Conservation (phyloP, 2,113 vertebrate genomes). For the Amphiprion percula region DNA sequence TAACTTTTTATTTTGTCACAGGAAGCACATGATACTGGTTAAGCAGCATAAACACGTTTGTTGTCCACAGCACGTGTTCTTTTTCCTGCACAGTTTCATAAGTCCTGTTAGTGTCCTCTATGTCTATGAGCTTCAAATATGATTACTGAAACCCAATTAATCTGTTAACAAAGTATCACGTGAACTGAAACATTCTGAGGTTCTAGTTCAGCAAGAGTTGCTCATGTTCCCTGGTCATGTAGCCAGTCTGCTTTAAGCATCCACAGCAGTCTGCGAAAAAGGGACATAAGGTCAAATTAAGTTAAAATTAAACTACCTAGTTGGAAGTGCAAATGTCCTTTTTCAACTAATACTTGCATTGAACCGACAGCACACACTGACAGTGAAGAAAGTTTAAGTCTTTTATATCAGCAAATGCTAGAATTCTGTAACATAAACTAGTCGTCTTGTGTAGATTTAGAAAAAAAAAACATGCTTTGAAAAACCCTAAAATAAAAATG, state of each 20-base stretch:
- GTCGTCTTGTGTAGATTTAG: not conserved
- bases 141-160: conserved; percentile 15
- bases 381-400: not conserved
- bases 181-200: not conserved
- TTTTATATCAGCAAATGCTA: too few species aligned
- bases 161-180: not conserved
- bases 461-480: not conserved
- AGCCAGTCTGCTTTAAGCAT: conserved; percentile 7
- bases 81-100: not conserved
- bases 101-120: not conserved
- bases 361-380: too few species aligned
- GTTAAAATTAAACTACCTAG: not conserved
- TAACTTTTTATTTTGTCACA: not conserved
- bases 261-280: not conserved
- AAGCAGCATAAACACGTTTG: not conserved
- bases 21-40: not conserved
- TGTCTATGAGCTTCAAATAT: not conserved
- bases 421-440: not conserved
- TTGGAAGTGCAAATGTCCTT: not conserved
- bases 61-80: not conserved
- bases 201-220: conserved; percentile 6
- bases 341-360: not conserved
- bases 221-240: not conserved
- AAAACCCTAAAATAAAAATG: not conserved
- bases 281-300: not conserved